A percentile compares a stretch with the other conserved stretches of the same genome.
Evolutionary conservation across 2,797 vertebrate genomes (phyloP).

Genomic region (Cossypha heuglini): DNA sequence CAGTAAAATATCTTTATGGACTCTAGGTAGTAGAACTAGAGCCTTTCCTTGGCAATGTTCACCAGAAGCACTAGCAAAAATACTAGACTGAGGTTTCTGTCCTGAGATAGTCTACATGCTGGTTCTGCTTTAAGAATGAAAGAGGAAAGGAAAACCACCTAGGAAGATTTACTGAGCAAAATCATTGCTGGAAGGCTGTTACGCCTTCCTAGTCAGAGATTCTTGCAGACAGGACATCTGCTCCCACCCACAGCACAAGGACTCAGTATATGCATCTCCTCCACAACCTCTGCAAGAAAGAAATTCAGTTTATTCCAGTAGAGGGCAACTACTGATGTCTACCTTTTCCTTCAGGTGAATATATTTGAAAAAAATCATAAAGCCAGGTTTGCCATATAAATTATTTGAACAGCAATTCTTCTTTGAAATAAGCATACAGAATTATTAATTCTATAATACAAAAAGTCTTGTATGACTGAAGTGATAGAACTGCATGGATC

Average conservation of each 20-base stretch:
- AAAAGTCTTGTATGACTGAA: neutral
- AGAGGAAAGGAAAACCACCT: neutral
- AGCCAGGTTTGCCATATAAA: neutral
- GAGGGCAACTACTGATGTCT: neutral
- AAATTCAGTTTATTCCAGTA: neutral
- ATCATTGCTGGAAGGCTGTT: neutral
- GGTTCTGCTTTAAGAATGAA: neutral
- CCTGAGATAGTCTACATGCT: neutral
- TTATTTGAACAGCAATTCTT: neutral
- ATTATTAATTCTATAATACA: neutral
- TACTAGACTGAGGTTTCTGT: neutral
- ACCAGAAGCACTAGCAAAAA: neutral
- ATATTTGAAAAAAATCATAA: neutral
- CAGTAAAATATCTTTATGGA: conserved; percentile 18
- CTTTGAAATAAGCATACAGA: neutral
- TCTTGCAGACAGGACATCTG: neutral
- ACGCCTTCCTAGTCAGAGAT: neutral
- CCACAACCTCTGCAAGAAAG: neutral
- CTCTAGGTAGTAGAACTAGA: neutral
- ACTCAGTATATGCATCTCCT: neutral
- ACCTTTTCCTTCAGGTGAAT: neutral
- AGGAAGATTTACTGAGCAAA: neutral
- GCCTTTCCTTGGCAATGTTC: neutral
- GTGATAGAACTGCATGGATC: neutral
- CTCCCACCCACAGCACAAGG: neutral